phyloP scores from a whole-genome alignment of 2,888 invertebrate species.

The Tromatobia lineatoria region DNA sequence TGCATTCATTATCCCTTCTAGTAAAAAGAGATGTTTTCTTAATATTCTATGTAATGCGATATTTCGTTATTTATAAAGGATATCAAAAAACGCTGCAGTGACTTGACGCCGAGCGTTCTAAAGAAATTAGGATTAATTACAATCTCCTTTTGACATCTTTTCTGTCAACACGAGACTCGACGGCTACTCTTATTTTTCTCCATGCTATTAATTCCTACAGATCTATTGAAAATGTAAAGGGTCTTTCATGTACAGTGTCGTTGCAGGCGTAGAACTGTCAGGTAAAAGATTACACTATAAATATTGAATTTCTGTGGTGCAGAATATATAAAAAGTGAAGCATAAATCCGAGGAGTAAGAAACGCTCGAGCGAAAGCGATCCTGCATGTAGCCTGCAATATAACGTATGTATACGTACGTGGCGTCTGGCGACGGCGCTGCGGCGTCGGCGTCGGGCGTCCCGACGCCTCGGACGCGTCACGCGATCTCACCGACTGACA shows the following conservation, averaged over 20 bases:
- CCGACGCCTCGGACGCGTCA: constrained; percentile 61
- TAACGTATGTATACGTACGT: constrained; percentile 30
- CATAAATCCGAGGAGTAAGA: constrained; percentile 19
- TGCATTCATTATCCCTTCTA: too few species aligned
- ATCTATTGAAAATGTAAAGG: not conserved
- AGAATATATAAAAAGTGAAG: constrained; percentile 3
- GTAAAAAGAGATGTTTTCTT: too few species aligned
- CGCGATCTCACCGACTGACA: constrained; percentile 64
- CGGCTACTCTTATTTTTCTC: not conserved
- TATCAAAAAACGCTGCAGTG: too few species aligned
- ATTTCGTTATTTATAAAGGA: too few species aligned
- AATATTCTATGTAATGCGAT: too few species aligned
- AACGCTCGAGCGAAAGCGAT: constrained; percentile 23
- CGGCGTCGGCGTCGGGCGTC: constrained; percentile 51
- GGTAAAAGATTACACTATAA: not conserved
- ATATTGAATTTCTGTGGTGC: constrained; percentile 17
- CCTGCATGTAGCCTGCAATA: not conserved
- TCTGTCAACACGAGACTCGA: not conserved
- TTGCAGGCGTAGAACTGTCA: not conserved
- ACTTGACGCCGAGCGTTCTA: too few species aligned
- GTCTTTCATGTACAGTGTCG: not conserved
- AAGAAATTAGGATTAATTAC: too few species aligned
- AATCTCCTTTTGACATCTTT: too few species aligned
- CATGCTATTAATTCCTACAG: not conserved
- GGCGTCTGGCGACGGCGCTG: constrained; percentile 44